phyloP scores from a whole-genome alignment of 64 coral and sea anemone species.

The Stichodactyla helianthus region DNA sequence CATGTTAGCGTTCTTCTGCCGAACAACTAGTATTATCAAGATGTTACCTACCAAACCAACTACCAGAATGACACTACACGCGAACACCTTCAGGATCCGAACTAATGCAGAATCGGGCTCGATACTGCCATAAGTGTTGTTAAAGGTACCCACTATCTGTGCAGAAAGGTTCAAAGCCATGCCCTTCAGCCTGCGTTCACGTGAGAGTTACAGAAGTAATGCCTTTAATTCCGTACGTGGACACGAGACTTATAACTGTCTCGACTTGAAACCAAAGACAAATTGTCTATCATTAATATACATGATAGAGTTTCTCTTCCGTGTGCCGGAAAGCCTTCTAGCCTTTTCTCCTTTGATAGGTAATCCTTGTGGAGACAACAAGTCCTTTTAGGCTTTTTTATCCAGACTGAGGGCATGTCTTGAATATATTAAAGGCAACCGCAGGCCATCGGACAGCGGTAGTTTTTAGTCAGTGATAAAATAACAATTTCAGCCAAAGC shows the following conservation, averaged over 20 bases:
- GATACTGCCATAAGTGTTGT: not conserved
- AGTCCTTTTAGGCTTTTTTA: not conserved
- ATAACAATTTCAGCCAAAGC: not conserved
- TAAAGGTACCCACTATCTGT: not conserved
- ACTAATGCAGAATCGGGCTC: not conserved
- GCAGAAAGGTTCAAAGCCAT: not conserved
- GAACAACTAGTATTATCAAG: slow-evolving; percentile 17
- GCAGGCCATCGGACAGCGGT: not conserved
- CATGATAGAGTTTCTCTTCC: not conserved
- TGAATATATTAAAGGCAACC: not conserved
- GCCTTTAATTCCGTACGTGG: not conserved
- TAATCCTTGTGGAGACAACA: not conserved
- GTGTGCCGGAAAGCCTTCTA: not conserved
- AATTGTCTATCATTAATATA: not conserved
- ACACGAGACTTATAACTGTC: not conserved
- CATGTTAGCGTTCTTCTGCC: slow-evolving; percentile 19
- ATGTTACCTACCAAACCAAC: slow-evolving; percentile 3
- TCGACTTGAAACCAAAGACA: not conserved
- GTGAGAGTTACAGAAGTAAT: too few relatives aligned
- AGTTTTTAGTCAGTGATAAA: not conserved
- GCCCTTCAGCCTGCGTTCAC: too few relatives aligned
- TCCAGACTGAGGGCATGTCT: not conserved
- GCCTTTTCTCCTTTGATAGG: not conserved
- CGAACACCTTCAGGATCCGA: not conserved
- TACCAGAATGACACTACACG: not conserved